These are phyloP conservation scores for Tribolium madens DNA, from an alignment of 1,140 invertebrate species.

Conservation along the genomic window DNA sequence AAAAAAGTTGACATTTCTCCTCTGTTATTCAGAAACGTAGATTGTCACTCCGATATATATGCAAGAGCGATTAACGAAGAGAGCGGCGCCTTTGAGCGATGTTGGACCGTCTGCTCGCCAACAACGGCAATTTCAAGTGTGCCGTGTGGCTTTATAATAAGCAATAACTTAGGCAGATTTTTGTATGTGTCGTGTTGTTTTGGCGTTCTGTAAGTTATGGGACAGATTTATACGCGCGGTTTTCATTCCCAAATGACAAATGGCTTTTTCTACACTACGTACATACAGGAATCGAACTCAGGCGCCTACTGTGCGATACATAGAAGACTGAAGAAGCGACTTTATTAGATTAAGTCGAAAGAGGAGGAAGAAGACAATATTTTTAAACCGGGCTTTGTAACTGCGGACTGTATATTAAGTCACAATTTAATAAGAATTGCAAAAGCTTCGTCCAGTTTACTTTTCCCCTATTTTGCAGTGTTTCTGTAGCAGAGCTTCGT, in stretches of 20 bases:
- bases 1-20: constrained; percentile 22
- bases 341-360: not conserved
- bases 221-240: constrained; percentile 62
- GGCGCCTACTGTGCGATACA: constrained; percentile 42
- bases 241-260: constrained; percentile 61
- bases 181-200: constrained; percentile 64
- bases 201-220: constrained; percentile 65
- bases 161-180: constrained; percentile 64
- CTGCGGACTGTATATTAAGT: constrained; percentile 36
- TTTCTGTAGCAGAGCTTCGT: not conserved
- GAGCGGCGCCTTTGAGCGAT: constrained; percentile 43
- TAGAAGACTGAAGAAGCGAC: constrained; percentile 5
- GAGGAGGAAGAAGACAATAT: not conserved
- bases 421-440: constrained; percentile 52
- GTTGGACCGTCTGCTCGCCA: constrained; percentile 24
- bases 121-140: constrained; percentile 45
- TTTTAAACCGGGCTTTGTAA: constrained; percentile 36
- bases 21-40: constrained; percentile 41
- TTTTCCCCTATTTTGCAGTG: not conserved
- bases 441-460: not conserved
- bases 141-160: constrained; percentile 59
- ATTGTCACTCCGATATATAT: constrained; percentile 46
- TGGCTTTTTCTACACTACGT: constrained; percentile 48
- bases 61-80: constrained; percentile 44
- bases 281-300: constrained; percentile 5